phyloP scores from a whole-genome alignment of 2,888 invertebrate genomes.

The Trichopoda pennipes region DNA sequence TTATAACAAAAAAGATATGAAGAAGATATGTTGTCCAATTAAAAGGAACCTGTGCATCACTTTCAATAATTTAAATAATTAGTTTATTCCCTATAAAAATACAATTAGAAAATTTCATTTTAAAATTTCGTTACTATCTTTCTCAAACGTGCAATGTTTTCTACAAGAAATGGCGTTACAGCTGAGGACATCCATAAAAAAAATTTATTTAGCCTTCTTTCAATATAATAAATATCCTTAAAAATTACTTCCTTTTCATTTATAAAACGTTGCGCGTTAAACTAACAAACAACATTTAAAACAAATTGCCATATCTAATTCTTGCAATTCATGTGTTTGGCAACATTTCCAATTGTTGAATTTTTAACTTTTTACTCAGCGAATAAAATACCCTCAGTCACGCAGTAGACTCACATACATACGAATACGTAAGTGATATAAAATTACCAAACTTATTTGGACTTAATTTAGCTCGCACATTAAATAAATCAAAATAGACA shows the following conservation, averaged over 20 bases:
- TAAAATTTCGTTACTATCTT: too few relatives aligned
- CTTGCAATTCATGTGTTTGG: slow-evolving; percentile 13
- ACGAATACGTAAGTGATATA: neutral
- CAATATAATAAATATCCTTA: too few relatives aligned
- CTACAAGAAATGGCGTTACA: too few relatives aligned
- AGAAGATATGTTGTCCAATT: too few relatives aligned
- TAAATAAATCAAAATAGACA: slow-evolving; percentile 31
- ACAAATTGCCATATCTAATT: neutral
- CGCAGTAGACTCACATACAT: neutral
- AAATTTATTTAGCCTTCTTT: too few relatives aligned
- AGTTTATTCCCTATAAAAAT: too few relatives aligned
- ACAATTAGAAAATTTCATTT: too few relatives aligned
- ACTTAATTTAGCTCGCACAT: slow-evolving; percentile 24
- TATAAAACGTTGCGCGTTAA: neutral
- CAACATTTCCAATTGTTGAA: slow-evolving; percentile 35
- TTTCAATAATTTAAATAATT: too few relatives aligned
- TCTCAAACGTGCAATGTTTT: too few relatives aligned
- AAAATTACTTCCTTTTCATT: neutral
- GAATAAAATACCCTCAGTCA: neutral
- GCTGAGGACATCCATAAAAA: too few relatives aligned
- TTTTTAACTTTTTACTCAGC: slow-evolving; percentile 1
- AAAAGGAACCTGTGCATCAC: too few relatives aligned
- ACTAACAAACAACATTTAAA: neutral
- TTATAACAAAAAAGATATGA: too few relatives aligned
- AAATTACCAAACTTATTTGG: slow-evolving; percentile 27